Percentiles rank a stretch among this genome's conserved stretches.
Conservation (phyloP, 2,888 invertebrate species). For the Drosophila buzzatii region DNA sequence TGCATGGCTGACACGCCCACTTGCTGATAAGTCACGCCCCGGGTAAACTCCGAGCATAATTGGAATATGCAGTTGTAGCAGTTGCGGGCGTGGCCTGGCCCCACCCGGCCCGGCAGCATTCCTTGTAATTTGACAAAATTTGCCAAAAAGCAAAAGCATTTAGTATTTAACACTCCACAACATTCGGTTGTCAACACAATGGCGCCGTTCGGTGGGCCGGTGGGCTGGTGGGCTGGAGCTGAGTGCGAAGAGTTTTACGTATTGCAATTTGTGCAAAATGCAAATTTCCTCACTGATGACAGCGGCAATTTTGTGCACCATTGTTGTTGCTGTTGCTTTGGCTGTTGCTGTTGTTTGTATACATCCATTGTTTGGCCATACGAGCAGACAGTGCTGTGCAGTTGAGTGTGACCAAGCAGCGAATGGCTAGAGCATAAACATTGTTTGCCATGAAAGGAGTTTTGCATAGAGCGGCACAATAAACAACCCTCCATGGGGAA, state of each 20-base stretch:
- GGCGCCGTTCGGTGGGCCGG: not conserved
- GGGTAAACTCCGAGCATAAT: constrained; percentile 29
- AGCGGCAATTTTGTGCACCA: constrained; percentile 75
- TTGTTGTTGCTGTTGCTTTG: constrained; percentile 48
- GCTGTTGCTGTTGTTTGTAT: constrained; percentile 48
- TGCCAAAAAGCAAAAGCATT: constrained; percentile 38
- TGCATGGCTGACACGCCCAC: constrained; percentile 31
- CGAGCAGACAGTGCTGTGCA: constrained; percentile 30
- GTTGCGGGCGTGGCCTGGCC: constrained; percentile 4
- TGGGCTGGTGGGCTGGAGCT: not conserved
- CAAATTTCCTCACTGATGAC: constrained; percentile 80
- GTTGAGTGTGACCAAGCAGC: not conserved
- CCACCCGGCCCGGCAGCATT: not conserved
- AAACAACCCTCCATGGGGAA: not conserved
- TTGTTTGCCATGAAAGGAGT: not conserved
- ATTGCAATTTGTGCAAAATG: constrained; percentile 81
- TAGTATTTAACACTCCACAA: constrained; percentile 47
- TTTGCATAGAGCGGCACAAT: not conserved
- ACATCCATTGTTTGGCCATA: constrained; percentile 54
- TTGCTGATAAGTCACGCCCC: constrained; percentile 25
- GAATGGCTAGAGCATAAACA: not conserved
- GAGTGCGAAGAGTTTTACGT: constrained; percentile 59
- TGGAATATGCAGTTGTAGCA: constrained; percentile 31
- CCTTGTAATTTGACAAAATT: constrained; percentile 59
- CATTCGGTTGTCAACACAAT: constrained; percentile 34